phyloP scores from a whole-genome alignment of 1,140 invertebrate genomes.

The Lasioglossum albipes region DNA sequence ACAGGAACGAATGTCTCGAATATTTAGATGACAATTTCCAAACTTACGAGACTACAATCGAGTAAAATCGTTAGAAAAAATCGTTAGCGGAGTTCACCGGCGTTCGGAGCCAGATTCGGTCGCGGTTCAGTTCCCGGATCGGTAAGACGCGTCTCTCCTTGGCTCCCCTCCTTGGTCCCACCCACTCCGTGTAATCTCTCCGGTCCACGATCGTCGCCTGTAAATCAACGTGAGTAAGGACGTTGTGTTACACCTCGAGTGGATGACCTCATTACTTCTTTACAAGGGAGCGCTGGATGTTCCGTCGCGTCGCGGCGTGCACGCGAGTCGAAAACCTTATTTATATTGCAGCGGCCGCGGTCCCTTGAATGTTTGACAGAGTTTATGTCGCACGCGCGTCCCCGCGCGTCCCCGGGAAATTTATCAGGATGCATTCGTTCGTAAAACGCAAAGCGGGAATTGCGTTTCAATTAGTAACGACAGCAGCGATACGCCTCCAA shows the following conservation, averaged over 20 bases:
- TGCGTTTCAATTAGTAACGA: slow-evolving; percentile 14
- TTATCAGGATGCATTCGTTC: slow-evolving; percentile 12
- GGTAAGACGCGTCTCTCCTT: not conserved
- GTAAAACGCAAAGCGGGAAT: slow-evolving; percentile 13
- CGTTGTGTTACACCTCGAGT: slow-evolving; percentile 35
- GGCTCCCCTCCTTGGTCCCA: not conserved
- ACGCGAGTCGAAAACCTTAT: slow-evolving; percentile 41
- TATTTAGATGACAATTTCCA: too few relatives aligned
- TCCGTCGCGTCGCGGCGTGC: not conserved
- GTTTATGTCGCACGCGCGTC: slow-evolving; percentile 21
- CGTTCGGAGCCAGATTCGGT: not conserved
- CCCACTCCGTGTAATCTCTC: not conserved
- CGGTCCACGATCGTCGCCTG: not conserved
- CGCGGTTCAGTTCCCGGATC: not conserved
- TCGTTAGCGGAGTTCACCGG: too few relatives aligned
- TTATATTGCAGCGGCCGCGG: slow-evolving; percentile 22
- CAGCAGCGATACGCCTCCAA: too few relatives aligned
- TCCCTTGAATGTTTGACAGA: slow-evolving; percentile 40
- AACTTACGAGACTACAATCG: too few relatives aligned
- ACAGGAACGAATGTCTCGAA: too few relatives aligned
- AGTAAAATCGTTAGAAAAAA: too few relatives aligned
- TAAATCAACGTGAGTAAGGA: slow-evolving; percentile 32
- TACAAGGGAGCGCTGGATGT: slow-evolving; percentile 7
- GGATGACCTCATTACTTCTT: slow-evolving; percentile 45
- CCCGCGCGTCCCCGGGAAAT: not conserved